Conservation (phyloP, 2,888 invertebrate species). For the Tetragnatha montana region DNA sequence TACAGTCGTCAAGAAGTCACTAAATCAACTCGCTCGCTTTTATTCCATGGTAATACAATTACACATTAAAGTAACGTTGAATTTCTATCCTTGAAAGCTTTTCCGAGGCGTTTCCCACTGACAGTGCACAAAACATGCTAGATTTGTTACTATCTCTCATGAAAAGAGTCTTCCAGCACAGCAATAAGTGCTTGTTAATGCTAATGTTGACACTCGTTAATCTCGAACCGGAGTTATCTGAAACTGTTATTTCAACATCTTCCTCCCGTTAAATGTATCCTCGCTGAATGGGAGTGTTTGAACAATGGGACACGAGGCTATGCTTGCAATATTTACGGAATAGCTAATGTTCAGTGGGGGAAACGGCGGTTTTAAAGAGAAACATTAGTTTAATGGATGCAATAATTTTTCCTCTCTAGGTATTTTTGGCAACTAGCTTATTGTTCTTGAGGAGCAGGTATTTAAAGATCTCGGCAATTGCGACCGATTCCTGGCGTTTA, state of each 20-base stretch:
- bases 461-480: neutral
- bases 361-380: neutral
- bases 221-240: slow-evolving; percentile 3
- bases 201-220: slow-evolving; percentile 10
- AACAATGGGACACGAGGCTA: neutral
- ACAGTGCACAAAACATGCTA: neutral
- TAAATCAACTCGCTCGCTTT: neutral
- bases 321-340: slow-evolving; percentile 20
- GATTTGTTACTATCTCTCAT: neutral
- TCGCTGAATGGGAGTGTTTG: neutral
- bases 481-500: neutral
- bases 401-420: neutral
- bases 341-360: slow-evolving; percentile 17
- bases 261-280: slow-evolving; percentile 32
- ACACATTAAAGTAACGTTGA: neutral
- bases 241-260: slow-evolving; percentile 29
- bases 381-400: slow-evolving; percentile 18
- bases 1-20: neutral
- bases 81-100: neutral
- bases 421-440: neutral
- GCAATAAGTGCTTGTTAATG: slow-evolving; percentile 4
- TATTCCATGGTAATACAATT: neutral
- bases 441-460: neutral
- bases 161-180: neutral
- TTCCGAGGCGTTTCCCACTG: neutral